Conservation (phyloP, 2,797 vertebrate genomes). For the Craterocephalus amniculus region DNA sequence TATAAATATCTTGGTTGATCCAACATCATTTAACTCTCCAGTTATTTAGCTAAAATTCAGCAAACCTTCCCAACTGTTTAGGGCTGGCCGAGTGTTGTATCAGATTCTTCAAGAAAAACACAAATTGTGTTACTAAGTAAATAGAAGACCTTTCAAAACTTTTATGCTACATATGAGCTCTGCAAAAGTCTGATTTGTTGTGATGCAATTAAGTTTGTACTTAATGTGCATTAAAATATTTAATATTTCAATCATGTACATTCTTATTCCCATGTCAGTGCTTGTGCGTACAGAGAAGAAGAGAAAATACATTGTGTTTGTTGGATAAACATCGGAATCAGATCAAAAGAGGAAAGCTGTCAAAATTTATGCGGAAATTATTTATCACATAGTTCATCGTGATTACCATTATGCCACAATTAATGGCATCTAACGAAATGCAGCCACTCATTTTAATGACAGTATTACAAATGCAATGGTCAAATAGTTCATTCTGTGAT, state of each 20-base stretch:
- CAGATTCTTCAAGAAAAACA: too few relatives aligned
- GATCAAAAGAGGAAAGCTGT: slow-evolving; percentile 55
- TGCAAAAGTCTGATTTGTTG: not conserved
- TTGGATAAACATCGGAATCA: slow-evolving; percentile 51
- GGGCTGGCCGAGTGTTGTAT: too few relatives aligned
- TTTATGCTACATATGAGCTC: too few relatives aligned
- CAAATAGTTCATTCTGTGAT: too few relatives aligned
- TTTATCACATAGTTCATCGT: slow-evolving; percentile 17
- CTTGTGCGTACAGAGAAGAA: slow-evolving; percentile 19
- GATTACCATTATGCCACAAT: slow-evolving; percentile 50
- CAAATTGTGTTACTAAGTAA: too few relatives aligned
- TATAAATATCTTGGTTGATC: not conserved
- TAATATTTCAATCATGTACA: slow-evolving; percentile 19
- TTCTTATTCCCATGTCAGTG: slow-evolving; percentile 6
- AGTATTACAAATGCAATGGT: slow-evolving; percentile 26
- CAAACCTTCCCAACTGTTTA: too few relatives aligned
- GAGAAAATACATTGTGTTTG: slow-evolving; percentile 38
- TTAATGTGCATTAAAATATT: slow-evolving; percentile 26
- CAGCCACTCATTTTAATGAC: slow-evolving; percentile 25
- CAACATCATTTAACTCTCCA: too few relatives aligned
- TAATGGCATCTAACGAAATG: slow-evolving; percentile 48
- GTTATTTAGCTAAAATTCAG: too few relatives aligned
- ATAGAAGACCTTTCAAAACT: too few relatives aligned
- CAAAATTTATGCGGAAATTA: slow-evolving; percentile 46
- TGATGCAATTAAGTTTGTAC: not conserved